phyloP scores from a whole-genome alignment of 37 sponge, comb jelly and placozoan species.

The Aphrocallistes beatrix region DNA sequence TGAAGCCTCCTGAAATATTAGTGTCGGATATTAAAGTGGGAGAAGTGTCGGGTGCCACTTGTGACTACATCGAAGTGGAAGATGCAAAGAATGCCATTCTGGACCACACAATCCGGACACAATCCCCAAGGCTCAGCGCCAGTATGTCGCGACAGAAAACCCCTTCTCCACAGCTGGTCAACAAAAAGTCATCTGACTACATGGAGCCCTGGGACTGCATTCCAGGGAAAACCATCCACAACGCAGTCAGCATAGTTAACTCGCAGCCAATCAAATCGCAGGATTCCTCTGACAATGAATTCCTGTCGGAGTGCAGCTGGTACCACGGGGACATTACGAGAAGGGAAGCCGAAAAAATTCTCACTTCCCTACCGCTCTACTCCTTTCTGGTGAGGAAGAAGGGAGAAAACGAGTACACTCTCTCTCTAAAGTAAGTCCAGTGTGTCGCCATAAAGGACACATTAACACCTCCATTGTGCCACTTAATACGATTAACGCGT shows the following conservation, averaged over 20 bases:
- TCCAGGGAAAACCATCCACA: constrained; percentile 6
- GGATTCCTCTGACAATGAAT: neutral
- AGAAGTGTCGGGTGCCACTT: neutral
- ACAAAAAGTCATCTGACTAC: neutral
- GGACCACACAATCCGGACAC: neutral
- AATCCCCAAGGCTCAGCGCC: too few relatives aligned
- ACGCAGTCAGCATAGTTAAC: neutral
- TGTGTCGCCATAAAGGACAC: neutral
- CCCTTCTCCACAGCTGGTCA: neutral
- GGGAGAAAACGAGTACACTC: neutral
- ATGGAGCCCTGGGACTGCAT: constrained; percentile 12
- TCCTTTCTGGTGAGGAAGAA: neutral
- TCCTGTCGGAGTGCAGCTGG: constrained; percentile 9
- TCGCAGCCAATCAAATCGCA: constrained; percentile 1
- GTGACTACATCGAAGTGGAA: neutral
- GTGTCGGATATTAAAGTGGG: neutral
- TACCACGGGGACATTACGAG: neutral
- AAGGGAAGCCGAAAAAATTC: neutral
- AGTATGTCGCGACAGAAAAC: too few relatives aligned
- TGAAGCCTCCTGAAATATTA: neutral
- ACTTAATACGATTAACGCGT: neutral
- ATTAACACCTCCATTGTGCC: neutral
- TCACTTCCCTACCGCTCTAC: neutral
- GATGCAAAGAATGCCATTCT: neutral
- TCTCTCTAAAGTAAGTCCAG: constrained; percentile 8